Percentiles rank a stretch among this genome's conserved stretches.
phyloP scores from a whole-genome alignment of 1,140 invertebrate species.

The Anadara kagoshimensis region DNA sequence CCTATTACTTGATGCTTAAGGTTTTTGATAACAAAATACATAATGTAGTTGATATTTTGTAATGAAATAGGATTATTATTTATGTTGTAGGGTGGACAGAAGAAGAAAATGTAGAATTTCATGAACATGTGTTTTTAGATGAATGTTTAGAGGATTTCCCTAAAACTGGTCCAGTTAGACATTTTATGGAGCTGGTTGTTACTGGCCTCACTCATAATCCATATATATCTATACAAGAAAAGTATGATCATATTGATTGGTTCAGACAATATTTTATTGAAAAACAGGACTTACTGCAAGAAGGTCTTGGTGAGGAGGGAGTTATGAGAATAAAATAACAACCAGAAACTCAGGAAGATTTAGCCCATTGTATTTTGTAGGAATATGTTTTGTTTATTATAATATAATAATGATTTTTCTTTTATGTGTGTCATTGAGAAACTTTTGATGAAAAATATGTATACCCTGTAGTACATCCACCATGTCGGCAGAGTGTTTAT shows the following conservation, averaged over 20 bases:
- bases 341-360: background rate
- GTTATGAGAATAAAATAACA: background rate
- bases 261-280: constrained; percentile 90
- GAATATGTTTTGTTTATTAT: no score
- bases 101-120: constrained; percentile 76
- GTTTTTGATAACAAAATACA: background rate
- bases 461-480: no score
- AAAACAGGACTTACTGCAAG: constrained; percentile 84
- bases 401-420: no score
- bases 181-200: constrained; percentile 98
- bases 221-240: constrained; percentile 90
- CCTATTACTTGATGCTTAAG: background rate
- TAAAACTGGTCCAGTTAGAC: constrained; percentile 87
- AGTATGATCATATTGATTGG: constrained; percentile 93
- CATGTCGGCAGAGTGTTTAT: no score
- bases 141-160: constrained; percentile 89
- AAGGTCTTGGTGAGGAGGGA: constrained; percentile 68
- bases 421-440: no score
- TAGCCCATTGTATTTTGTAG: no score
- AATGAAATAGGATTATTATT: constrained; percentile 14
- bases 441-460: no score
- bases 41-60: background rate
- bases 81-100: constrained; percentile 79
- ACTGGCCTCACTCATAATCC: constrained; percentile 96
- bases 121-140: constrained; percentile 92